Evolutionary conservation across 2,113 vertebrate species (phyloP), one percentile per base, ranked within the genome.

Genomic region (Otolemur garnettii): DNA sequence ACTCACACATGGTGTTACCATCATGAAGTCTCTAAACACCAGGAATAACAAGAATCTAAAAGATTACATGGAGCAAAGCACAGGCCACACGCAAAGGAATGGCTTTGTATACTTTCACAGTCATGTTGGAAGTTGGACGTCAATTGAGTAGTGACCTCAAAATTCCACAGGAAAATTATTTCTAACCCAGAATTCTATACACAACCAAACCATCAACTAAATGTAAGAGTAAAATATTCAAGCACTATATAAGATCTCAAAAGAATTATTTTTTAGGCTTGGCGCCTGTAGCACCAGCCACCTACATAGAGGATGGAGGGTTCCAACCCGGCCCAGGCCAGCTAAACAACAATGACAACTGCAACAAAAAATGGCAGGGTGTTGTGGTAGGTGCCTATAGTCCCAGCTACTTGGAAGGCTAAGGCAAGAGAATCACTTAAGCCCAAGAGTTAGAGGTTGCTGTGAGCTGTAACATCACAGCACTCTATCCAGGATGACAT

Each of bases 1-100:
- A 57, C 2, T 72, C 62, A n/a, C 35, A 0, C 21, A 15, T 1
- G 3, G 35, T 14, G 4, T 0, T 0, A 24, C 62, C 62, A 4
- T 12, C 53, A 17, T 0, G 18, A 22, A 26, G 13, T 5, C 33
- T 45, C 14, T 22, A 22, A 33, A 68, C 35, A 18, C 22, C 7
- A 14, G 35, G 35, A 30, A 19, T 0, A 15, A 12, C 18, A 42
- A 21, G 17, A 75, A 21, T 53, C 74, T 66, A 17, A 55, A 75
- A 26, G 35, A 66, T 45, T 6, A 42, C n/a, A 13, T n/a, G 45
- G 45, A 45, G 28, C 26, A n/a, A 45, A 57, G 42, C 10, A 12
- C 60, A 2, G 4, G 26, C 15, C 50, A 42, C 71, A 3, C 0
- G 0, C n/a, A 45, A 38, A 78, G 82, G 60, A 19, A n/a, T 14